These are phyloP conservation scores for Ceratina calcarata DNA, from an alignment of 1,140 invertebrate species.

Conservation along the genomic window DNA sequence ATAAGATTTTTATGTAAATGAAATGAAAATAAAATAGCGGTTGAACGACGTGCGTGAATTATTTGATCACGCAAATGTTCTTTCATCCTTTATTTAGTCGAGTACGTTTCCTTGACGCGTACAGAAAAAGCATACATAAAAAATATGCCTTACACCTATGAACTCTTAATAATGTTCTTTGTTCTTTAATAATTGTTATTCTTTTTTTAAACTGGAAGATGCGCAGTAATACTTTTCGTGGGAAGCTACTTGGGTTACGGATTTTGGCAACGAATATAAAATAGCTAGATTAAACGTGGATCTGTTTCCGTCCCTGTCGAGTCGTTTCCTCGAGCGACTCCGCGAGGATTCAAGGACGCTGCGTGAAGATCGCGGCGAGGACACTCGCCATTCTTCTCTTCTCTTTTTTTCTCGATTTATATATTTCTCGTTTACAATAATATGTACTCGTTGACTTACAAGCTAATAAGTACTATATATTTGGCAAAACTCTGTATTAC, in stretches of 20 bases:
- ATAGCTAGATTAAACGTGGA: slow-evolving; percentile 62
- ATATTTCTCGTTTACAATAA: slow-evolving; percentile 55
- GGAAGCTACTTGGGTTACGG: slow-evolving; percentile 61
- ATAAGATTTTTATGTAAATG: background rate
- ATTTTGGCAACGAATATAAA: slow-evolving; percentile 72
- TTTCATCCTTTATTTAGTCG: slow-evolving; percentile 70
- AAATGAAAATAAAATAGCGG: background rate
- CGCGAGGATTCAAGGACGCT: slow-evolving; percentile 3
- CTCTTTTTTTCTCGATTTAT: slow-evolving; percentile 48
- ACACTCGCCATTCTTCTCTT: slow-evolving; percentile 32
- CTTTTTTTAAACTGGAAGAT: slow-evolving; percentile 74
- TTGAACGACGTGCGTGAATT: background rate
- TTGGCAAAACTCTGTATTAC: slow-evolving; percentile 78
- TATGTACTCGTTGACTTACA: slow-evolving; percentile 68
- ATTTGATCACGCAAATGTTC: slow-evolving; percentile 61
- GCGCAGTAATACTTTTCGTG: slow-evolving; percentile 76
- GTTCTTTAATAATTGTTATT: slow-evolving; percentile 30
- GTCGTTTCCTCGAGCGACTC: background rate
- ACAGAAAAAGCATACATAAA: slow-evolving; percentile 82
- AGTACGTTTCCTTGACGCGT: slow-evolving; percentile 75
- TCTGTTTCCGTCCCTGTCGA: slow-evolving; percentile 30
- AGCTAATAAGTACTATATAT: slow-evolving; percentile 80
- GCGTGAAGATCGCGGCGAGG: slow-evolving; percentile 22
- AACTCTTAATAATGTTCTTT: slow-evolving; percentile 68
- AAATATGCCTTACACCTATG: slow-evolving; percentile 80